These are phyloP conservation scores for Geophilus truncorum DNA, from an alignment of 2,888 invertebrate species.

Conservation along the genomic window DNA sequence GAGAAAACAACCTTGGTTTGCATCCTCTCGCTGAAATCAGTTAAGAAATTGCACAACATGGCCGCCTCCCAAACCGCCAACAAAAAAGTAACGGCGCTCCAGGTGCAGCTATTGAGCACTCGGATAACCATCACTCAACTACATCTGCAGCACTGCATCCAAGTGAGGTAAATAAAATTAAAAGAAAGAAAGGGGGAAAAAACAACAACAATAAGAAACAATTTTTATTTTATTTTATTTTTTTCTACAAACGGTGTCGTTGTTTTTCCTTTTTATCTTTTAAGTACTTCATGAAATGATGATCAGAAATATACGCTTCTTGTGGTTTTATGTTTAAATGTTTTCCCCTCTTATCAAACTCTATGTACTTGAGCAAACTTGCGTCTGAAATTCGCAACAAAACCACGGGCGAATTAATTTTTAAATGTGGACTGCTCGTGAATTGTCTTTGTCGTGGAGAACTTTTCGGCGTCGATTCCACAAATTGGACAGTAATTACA, in stretches of 20 bases:
- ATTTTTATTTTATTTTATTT: no score
- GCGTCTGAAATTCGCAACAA: background rate
- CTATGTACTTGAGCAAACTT: background rate
- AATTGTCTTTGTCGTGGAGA: background rate
- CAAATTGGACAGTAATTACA: background rate
- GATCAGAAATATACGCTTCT: background rate
- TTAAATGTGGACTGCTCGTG: background rate
- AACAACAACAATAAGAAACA: no score
- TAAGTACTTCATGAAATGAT: background rate
- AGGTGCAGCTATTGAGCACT: no score
- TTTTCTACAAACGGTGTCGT: no score
- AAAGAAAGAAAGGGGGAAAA: no score
- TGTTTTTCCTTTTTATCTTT: background rate
- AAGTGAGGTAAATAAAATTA: no score
- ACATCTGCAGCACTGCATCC: no score
- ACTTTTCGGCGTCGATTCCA: background rate
- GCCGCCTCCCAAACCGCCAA: background rate
- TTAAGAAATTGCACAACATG: background rate
- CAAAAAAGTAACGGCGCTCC: background rate
- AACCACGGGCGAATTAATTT: background rate
- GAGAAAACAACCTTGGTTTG: background rate
- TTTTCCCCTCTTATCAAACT: background rate
- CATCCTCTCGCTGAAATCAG: conserved; percentile 30
- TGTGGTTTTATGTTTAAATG: background rate
- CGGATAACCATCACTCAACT: no score